Percentiles rank a stretch among this genome's conserved stretches.
Conservation (phyloP, 2,113 vertebrate genomes). For the Pituophis catenifer region DNA sequence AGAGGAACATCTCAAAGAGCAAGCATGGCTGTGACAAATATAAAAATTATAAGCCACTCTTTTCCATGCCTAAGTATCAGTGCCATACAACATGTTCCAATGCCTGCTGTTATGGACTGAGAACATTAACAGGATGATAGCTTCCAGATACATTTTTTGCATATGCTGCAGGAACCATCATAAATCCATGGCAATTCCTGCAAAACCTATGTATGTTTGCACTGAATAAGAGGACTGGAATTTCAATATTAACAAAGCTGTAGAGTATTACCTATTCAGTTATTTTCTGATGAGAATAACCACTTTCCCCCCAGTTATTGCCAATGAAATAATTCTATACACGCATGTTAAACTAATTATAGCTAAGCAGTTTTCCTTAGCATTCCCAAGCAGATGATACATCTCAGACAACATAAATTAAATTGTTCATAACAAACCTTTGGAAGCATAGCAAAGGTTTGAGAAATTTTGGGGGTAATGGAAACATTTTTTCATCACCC, state of each 20-base stretch:
- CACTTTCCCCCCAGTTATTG: background rate
- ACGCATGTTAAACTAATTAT: background rate
- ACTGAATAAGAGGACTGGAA: background rate
- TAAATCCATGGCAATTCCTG: background rate
- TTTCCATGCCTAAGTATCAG: background rate
- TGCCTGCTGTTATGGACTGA: background rate
- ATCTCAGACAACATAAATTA: background rate
- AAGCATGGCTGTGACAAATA: background rate
- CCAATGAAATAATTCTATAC: background rate
- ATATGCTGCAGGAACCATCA: background rate
- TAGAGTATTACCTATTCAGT: background rate
- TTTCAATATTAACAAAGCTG: background rate
- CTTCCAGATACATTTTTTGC: background rate
- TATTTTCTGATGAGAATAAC: background rate
- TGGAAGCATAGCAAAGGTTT: background rate
- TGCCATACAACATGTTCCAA: background rate
- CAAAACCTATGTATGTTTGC: background rate
- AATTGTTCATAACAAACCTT: background rate
- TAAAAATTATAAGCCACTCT: background rate
- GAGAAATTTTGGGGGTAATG: background rate
- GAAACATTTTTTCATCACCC: background rate
- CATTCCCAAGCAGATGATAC: background rate
- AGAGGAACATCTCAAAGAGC: background rate
- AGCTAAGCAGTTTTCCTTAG: background rate
- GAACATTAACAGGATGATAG: background rate